Conservation (phyloP, 2,113 vertebrate genomes). For the Halichoeres trimaculatus region DNA sequence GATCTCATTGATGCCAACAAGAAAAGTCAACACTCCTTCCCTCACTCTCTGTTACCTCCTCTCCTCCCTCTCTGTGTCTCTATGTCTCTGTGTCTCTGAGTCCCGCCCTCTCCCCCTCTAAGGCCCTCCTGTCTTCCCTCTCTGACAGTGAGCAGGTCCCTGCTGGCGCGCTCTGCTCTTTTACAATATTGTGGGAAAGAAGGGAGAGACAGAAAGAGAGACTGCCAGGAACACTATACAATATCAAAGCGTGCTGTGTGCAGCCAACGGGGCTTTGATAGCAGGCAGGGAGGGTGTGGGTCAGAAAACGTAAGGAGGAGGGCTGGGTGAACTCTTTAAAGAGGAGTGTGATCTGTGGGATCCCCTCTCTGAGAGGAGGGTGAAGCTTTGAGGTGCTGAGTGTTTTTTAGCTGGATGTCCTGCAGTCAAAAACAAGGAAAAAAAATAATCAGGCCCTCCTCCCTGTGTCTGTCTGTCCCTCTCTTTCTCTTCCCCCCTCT, state of each 20-base stretch:
- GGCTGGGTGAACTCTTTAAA: conserved; percentile 60
- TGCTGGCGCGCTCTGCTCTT: conserved; percentile 70
- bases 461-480: conserved; percentile 54
- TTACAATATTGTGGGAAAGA: conserved; percentile 67
- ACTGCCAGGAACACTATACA: conserved; percentile 70
- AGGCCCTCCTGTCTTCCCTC: conserved; percentile 69
- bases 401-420: conserved; percentile 63
- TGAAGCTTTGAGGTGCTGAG: conserved; percentile 60
- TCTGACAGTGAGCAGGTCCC: conserved; percentile 77
- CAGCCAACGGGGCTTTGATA: conserved; percentile 75
- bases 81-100: too few relatives aligned
- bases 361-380: conserved; percentile 44
- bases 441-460: conserved; percentile 49
- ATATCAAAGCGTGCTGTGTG: conserved; percentile 72
- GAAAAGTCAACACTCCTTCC: background rate
- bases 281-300: conserved; percentile 52
- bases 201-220: conserved; percentile 52
- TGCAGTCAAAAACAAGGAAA: conserved; percentile 49
- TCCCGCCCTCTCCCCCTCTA: conserved; percentile 56
- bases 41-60: conserved; percentile 30
- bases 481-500: conserved; percentile 57
- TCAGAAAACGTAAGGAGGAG: conserved; percentile 58
- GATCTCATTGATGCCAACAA: conserved; percentile 5
- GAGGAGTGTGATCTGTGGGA: conserved; percentile 64
- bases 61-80: conserved; percentile 19